A percentile compares a stretch with the other conserved stretches of the same genome.
phyloP scores from a whole-genome alignment of 2,113 vertebrate genomes.

The Bos indicus region DNA sequence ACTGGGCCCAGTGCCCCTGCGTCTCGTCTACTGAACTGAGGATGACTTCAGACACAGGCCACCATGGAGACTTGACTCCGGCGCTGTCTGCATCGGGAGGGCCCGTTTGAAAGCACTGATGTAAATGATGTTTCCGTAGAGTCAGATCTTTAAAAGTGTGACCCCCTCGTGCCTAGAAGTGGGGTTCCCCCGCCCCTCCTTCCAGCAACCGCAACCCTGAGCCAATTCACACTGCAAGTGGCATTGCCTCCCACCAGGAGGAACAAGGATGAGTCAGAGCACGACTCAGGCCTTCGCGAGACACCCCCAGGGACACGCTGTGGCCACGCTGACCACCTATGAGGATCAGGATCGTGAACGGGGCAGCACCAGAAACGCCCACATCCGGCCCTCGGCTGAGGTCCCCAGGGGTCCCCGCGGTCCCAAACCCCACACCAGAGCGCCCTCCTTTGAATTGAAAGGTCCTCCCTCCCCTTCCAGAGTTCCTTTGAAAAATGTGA shows the following conservation, averaged over 20 bases:
- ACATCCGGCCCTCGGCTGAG: too few relatives aligned
- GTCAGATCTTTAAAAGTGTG: background rate
- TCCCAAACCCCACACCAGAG: background rate
- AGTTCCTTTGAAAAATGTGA: background rate
- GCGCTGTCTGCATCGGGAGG: background rate
- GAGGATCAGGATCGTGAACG: background rate
- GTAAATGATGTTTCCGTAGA: background rate
- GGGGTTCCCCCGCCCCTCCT: background rate
- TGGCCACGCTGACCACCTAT: background rate
- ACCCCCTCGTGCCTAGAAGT: background rate
- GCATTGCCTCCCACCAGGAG: accelerated
- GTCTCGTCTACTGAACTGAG: background rate
- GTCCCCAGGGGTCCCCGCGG: background rate
- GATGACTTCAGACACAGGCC: accelerated
- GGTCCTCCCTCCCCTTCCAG: background rate
- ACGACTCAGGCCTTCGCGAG: background rate
- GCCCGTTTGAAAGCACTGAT: background rate
- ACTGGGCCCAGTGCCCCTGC: background rate
- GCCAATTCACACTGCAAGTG: background rate
- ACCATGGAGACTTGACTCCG: background rate
- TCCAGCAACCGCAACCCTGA: background rate
- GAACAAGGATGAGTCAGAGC: background rate
- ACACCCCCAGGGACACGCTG: accelerated
- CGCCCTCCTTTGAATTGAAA: background rate
- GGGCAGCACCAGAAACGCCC: background rate